phyloP scores from a whole-genome alignment of 2,888 invertebrate species.

The Ochlodes sylvanus region DNA sequence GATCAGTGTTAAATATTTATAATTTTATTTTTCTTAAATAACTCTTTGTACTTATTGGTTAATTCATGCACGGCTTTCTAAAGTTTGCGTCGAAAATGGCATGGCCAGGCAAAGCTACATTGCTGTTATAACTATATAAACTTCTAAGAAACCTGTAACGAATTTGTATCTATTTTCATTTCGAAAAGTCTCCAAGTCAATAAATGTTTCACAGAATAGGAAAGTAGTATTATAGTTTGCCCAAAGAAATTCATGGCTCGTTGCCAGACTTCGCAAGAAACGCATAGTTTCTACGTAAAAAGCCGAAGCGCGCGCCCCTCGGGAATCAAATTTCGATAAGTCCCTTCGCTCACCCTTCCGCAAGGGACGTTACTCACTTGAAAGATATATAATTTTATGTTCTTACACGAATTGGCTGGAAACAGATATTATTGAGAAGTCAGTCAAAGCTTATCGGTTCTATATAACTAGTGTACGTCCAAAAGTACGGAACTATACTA shows the following conservation, averaged over 20 bases:
- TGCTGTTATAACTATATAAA: neutral
- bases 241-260: slow-evolving; percentile 4
- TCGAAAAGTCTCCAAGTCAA: neutral
- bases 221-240: neutral
- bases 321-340: slow-evolving; percentile 36
- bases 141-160: neutral
- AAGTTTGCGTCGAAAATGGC: no score
- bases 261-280: slow-evolving; percentile 18
- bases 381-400: slow-evolving; percentile 21
- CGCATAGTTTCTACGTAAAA: slow-evolving; percentile 23
- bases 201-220: neutral
- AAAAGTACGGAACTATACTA: no score
- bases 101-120: no score
- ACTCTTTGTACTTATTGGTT: no score
- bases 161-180: neutral
- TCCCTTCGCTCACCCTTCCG: slow-evolving; percentile 24
- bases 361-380: slow-evolving; percentile 13
- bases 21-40: no score
- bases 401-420: slow-evolving; percentile 4
- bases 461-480: neutral
- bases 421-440: slow-evolving; percentile 3
- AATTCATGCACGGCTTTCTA: no score
- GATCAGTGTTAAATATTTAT: no score
- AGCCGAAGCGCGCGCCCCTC: slow-evolving; percentile 12
- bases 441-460: neutral